A percentile compares a stretch with the other conserved stretches of the same genome.
Evolutionary conservation across 2,113 vertebrate genomes (phyloP).

Genomic region (Azemiops feae): DNA sequence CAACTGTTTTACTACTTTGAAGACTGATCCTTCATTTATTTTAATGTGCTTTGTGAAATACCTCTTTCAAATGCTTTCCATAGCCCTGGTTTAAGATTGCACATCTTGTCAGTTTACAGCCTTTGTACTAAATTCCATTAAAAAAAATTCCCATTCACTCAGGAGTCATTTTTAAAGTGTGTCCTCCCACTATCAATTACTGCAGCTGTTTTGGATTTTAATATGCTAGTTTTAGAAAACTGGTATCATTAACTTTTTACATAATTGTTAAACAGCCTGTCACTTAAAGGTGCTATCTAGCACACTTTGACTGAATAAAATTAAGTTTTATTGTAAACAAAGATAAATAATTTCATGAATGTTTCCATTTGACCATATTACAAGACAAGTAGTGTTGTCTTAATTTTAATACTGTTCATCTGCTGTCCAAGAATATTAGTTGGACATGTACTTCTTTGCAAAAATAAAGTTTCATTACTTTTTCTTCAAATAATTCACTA

Average conservation of each 20-base stretch:
- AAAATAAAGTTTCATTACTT: slow-evolving; percentile 16
- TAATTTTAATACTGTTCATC: slow-evolving; percentile 45
- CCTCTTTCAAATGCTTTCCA: not conserved
- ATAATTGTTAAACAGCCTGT: slow-evolving; percentile 33
- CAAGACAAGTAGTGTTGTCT: slow-evolving; percentile 53
- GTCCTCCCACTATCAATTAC: not conserved
- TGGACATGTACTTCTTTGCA: slow-evolving; percentile 48
- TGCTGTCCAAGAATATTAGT: slow-evolving; percentile 58
- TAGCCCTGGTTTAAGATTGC: slow-evolving; percentile 9
- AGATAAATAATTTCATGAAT: slow-evolving; percentile 15
- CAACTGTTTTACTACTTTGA: slow-evolving; percentile 6
- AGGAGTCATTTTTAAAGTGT: not conserved
- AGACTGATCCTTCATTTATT: not conserved
- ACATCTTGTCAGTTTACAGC: slow-evolving; percentile 40
- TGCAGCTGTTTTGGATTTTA: slow-evolving; percentile 35
- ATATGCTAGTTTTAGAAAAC: slow-evolving; percentile 58
- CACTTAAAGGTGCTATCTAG: not conserved
- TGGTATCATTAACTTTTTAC: slow-evolving; percentile 31
- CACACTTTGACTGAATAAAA: not conserved
- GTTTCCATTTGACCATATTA: slow-evolving; percentile 57
- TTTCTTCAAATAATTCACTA: slow-evolving; percentile 5
- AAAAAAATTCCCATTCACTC: slow-evolving; percentile 30
- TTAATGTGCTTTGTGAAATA: not conserved
- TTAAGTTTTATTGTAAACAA: slow-evolving; percentile 27
- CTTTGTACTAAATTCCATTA: slow-evolving; percentile 50